A percentile compares a stretch with the other conserved stretches of the same genome.
phyloP scores from a whole-genome alignment of 2,797 vertebrate genomes.

The Acipenser transmontanus region DNA sequence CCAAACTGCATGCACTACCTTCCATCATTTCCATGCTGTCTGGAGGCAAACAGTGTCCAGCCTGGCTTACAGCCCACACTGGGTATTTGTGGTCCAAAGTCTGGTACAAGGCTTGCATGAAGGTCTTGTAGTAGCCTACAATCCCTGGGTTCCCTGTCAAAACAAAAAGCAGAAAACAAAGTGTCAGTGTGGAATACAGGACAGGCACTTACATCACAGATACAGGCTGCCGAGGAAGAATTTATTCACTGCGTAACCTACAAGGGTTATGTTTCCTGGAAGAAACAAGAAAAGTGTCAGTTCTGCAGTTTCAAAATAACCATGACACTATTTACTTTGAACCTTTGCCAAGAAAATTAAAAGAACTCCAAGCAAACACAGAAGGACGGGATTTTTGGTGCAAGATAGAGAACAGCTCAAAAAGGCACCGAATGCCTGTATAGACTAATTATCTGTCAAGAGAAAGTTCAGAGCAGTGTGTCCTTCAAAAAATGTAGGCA shows the following conservation, averaged over 20 bases:
- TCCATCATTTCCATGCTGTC: constrained; percentile 76
- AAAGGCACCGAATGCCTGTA: not conserved
- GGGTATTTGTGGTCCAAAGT: constrained; percentile 63
- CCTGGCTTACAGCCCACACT: constrained; percentile 86
- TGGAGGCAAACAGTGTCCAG: constrained; percentile 76
- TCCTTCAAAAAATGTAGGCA: not conserved
- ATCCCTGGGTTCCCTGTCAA: constrained; percentile 87
- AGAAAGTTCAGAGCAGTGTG: not conserved
- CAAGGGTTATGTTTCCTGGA: constrained; percentile 13
- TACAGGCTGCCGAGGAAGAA: constrained; percentile 10
- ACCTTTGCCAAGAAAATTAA: constrained; percentile 14
- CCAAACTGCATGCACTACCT: constrained; percentile 47
- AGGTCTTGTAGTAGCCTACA: constrained; percentile 77
- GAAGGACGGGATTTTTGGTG: constrained; percentile 1
- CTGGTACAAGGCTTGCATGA: constrained; percentile 72
- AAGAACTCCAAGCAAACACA: constrained; percentile 1
- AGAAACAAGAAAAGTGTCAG: constrained; percentile 7
- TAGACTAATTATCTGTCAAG: constrained; percentile 11
- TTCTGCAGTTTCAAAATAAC: constrained; percentile 10
- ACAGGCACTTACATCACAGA: not conserved
- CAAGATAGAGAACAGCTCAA: not conserved
- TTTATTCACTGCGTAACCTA: constrained; percentile 10
- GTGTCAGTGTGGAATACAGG: not conserved
- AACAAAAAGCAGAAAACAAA: constrained; percentile 14
- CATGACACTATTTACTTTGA: constrained; percentile 13